phyloP scores from a whole-genome alignment of 1,140 invertebrate genomes.

The Caenorhabditis remanei region DNA sequence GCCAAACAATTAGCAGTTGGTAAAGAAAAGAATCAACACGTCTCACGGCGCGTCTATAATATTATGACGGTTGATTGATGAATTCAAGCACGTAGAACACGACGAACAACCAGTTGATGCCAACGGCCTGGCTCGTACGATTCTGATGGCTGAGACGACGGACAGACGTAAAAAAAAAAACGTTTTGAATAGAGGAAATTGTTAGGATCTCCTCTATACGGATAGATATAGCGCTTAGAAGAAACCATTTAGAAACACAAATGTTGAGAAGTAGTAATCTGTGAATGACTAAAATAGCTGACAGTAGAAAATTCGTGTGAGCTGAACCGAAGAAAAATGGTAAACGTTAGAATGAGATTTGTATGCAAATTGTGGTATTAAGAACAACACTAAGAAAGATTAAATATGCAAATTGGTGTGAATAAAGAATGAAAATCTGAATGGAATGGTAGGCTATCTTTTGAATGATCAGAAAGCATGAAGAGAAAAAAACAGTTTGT shows the following conservation, averaged over 20 bases:
- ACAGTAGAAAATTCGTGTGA: background rate
- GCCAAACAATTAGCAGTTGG: conserved; percentile 14
- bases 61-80: conserved; percentile 53
- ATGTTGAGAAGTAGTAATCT: too few species aligned
- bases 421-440: background rate
- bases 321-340: background rate
- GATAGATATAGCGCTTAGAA: too few species aligned
- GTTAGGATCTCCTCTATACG: too few species aligned
- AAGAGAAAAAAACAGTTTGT: background rate
- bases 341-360: background rate
- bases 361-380: conserved; percentile 13
- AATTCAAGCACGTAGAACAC: conserved; percentile 37
- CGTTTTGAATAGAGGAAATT: background rate
- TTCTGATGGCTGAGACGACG: background rate
- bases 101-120: conserved; percentile 45
- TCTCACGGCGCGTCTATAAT: conserved; percentile 26
- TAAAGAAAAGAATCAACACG: conserved; percentile 45
- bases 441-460: conserved; percentile 5
- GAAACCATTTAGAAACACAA: too few species aligned
- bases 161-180: background rate
- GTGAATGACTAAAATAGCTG: too few species aligned
- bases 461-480: conserved; percentile 42
- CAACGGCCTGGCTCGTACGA: conserved; percentile 15
- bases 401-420: conserved; percentile 22
- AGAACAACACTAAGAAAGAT: background rate